Evolutionary conservation across 1,140 invertebrate species (phyloP), one percentile per base, ranked within the genome.

Genomic region (Pseudomyrmex sp.): DNA sequence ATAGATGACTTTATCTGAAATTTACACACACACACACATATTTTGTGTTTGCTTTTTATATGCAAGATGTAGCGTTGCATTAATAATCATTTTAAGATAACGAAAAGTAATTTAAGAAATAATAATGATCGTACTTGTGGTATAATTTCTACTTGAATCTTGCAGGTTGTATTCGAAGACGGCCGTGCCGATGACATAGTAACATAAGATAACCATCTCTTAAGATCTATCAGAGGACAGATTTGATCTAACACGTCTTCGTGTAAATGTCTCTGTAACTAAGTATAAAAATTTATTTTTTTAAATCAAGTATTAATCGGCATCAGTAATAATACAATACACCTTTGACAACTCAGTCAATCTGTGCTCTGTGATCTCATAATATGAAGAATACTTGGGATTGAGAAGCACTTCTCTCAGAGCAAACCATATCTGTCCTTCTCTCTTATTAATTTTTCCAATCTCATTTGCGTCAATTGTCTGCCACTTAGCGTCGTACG

Each of bases 361-460:
- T 59, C 97, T 95, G 58, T 95, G 95, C 68, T 97, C 95, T 20
- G 96, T 97, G 1, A 98, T 95, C 20, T 96, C 95, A 90, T 98
- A 98, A 85, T 96, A 95, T n/a, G 95, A 93, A 35, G 93, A 90
- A 63, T 95, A 94, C 35, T 95, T 95, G 7, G 96, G 95, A 91
- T 96, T 96, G 2, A 97, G 91, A 2, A 97, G 89, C 52, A 97
- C 88, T 89, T 97, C 96, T 20, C 96, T 93, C 13, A 97, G 92
- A 76, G 96, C 96, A 83, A 98, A 94, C 97, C 97, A 97, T 44
- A 96, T 94, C 92, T 97, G 96, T 2, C 96, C 96, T 92, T 97
- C 97, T 10, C 94, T 93, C 90, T 96, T 96, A 48, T 94, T 94
- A 54, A 97, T 88, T 90, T 96, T 96, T 8, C 93, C 90, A 8